A percentile compares a stretch with the other conserved stretches of the same genome.
Conservation (phyloP, 2,113 vertebrate species). For the Microtus montanus region DNA sequence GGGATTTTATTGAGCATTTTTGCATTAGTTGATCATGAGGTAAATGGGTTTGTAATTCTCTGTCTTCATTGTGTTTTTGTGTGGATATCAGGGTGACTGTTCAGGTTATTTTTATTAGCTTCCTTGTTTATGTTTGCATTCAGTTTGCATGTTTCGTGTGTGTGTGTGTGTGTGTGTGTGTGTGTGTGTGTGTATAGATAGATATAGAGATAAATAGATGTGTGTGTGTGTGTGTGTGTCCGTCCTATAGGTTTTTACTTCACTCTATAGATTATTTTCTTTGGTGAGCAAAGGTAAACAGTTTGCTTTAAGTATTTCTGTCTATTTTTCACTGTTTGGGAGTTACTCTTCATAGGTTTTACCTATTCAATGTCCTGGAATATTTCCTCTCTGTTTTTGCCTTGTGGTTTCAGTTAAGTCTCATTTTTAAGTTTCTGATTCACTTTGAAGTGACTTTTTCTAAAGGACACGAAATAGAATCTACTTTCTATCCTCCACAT, state of each 20-base stretch:
- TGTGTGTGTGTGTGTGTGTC: neutral
- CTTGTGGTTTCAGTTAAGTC: neutral
- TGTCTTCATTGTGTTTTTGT: neutral
- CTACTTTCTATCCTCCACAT: neutral
- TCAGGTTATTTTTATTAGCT: neutral
- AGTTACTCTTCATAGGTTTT: neutral
- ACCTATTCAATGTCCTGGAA: neutral
- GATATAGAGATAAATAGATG: no score
- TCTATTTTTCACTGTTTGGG: neutral
- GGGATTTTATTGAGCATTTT: neutral
- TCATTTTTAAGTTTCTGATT: neutral
- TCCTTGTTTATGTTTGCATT: neutral
- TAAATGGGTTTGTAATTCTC: neutral
- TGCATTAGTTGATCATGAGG: neutral
- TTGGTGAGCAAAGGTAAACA: neutral
- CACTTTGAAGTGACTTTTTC: neutral
- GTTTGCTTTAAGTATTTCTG: neutral
- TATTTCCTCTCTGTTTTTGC: neutral
- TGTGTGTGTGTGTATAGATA: neutral
- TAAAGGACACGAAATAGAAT: neutral
- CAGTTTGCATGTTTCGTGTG: neutral
- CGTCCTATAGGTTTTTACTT: neutral
- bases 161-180: neutral
- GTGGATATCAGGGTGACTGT: neutral
- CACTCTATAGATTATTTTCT: neutral